Evolutionary conservation across 2,797 vertebrate genomes (phyloP).

Genomic region (Paratrypauchen microcephalus): DNA sequence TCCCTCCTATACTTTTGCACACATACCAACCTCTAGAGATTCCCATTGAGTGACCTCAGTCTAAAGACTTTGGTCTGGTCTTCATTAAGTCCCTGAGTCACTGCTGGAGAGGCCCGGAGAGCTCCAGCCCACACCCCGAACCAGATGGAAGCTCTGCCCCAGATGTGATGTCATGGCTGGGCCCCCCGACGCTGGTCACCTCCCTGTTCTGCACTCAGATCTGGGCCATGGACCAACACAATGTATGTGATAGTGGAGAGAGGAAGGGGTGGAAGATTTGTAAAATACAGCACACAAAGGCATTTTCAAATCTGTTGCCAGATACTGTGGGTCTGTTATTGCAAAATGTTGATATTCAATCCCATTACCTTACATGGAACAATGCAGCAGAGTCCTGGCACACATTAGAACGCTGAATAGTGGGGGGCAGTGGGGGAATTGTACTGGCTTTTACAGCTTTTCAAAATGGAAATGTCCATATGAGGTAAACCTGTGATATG

Average conservation of each 20-base stretch:
- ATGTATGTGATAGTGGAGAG: constrained; percentile 20
- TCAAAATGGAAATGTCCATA: neutral
- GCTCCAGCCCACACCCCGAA: constrained; percentile 75
- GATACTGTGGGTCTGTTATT: constrained; percentile 28
- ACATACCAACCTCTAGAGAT: constrained; percentile 63
- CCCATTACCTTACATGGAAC: constrained; percentile 35
- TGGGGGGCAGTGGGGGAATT: constrained; percentile 20
- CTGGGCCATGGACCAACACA: constrained; percentile 38
- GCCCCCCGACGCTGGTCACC: constrained; percentile 60
- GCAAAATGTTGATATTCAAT: constrained; percentile 44
- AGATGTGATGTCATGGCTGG: constrained; percentile 73
- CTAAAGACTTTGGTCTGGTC: constrained; percentile 72
- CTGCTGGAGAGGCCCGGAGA: constrained; percentile 70
- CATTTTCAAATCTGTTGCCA: constrained; percentile 31
- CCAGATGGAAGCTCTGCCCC: constrained; percentile 74
- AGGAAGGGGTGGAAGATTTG: constrained; percentile 2
- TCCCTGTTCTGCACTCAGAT: constrained; percentile 53
- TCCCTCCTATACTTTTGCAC: constrained; percentile 35
- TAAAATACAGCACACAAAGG: constrained; percentile 17
- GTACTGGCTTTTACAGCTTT: neutral
- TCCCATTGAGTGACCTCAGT: constrained; percentile 70
- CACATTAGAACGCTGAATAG: constrained; percentile 23
- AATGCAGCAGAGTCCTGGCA: constrained; percentile 22
- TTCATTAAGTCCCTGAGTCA: constrained; percentile 79
- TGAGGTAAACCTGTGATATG: neutral